Evolutionary conservation across 1,140 invertebrate genomes (phyloP), one percentile per base, ranked within the genome.

Genomic region (Carposina sasakii): DNA sequence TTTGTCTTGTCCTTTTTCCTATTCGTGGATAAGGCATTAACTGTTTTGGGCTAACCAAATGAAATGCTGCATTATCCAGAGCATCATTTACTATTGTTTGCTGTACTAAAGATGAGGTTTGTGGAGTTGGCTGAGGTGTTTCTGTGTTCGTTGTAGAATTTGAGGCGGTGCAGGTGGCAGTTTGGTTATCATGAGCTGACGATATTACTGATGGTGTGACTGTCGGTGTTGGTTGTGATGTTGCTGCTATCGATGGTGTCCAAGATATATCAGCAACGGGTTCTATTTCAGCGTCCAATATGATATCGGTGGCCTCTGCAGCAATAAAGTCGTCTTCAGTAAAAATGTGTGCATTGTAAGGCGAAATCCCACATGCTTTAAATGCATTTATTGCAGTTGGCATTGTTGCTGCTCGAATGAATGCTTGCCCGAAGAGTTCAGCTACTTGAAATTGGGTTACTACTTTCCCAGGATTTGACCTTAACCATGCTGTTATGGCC

Each of bases 311-410:
- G 3, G 23, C 31, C 41, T 19, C 46, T 9, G 49, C 19, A 46
- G 47, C 13, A 17, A 41, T 39, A 48, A 66, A 66, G 15, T 60
- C 52, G 6, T 2, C 28, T 30, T 66, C 59, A 4, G 52, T 44
- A 40, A 71, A 68, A 20, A 60, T 47, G 23, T 51, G 2, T 51
- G 45, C 16, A 55, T 67, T 52, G 36, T 42, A 53, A 12, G 62
- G 62, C 34, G 19, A 50, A 30, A 70, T 63, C 15, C 62, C 59
- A 48, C 44, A 49, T 52, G 30, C 54, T 52, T 50, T 53, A 42
- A 71, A 76, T 3, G 53, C 70, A 62, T 69, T 77, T 20, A 65
- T 44, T 20, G 68, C 62, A 28, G 57, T 71, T 34, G 60, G 43
- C 54, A 73, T 69, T 28, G 62, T 49, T n/a, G 65, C 36, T 50